Evolutionary conservation across 2,113 vertebrate species (phyloP).

Genomic region (Castor canadensis): DNA sequence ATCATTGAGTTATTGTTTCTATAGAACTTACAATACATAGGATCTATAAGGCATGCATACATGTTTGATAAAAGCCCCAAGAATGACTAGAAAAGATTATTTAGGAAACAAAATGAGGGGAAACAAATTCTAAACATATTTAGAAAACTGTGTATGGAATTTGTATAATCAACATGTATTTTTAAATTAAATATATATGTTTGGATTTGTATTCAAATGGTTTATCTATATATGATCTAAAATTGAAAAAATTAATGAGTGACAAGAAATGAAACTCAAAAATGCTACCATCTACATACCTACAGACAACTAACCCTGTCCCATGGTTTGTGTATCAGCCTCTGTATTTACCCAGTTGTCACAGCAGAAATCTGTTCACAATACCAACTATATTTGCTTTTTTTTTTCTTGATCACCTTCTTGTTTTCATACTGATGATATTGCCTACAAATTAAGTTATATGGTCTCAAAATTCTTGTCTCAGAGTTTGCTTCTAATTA

Average conservation of each 20-base stretch:
- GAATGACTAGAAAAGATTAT: not conserved
- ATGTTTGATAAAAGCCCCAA: not conserved
- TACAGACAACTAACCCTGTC: not conserved
- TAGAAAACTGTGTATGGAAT: conserved; percentile 5
- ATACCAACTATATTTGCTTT: not conserved
- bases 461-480: not conserved
- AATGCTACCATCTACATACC: not conserved
- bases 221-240: not conserved
- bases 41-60: not conserved
- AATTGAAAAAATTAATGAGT: not conserved
- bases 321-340: not conserved
- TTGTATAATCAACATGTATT: not conserved
- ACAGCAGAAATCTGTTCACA: not conserved
- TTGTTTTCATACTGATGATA: not conserved
- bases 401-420: not conserved
- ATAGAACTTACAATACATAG: not conserved
- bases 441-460: not conserved
- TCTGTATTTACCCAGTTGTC: not conserved
- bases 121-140: not conserved
- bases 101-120: not conserved
- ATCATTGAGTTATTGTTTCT: not conserved
- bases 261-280: not conserved
- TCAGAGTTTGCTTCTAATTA: not conserved
- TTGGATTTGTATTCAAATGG: conserved; percentile 13
- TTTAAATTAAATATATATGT: not conserved